Evolutionary conservation across 2,888 invertebrate species (phyloP).

Genomic region (Luperina nickerlii): DNA sequence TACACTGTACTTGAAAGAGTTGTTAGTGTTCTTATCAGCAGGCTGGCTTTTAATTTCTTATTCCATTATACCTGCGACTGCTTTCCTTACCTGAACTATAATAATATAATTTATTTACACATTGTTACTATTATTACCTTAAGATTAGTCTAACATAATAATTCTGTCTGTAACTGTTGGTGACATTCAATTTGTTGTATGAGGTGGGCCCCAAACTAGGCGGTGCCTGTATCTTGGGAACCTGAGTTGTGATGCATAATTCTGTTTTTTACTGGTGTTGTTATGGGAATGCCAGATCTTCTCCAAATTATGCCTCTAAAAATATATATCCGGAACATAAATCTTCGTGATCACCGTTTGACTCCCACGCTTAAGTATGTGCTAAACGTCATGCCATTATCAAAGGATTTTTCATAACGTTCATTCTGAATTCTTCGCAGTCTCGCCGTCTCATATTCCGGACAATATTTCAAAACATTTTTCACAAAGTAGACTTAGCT

Average conservation of each 20-base stretch:
- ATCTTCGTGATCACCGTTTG: conserved; percentile 18
- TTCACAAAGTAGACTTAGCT: conserved; percentile 29
- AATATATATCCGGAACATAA: conserved; percentile 6
- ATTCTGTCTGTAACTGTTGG: no score
- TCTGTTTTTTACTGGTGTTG: no score
- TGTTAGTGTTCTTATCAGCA: conserved; percentile 19
- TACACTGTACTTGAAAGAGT: conserved; percentile 11
- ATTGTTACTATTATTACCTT: no score
- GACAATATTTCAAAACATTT: conserved; percentile 53
- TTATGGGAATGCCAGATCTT: not conserved
- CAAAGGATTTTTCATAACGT: conserved; percentile 52
- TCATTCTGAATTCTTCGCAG: conserved; percentile 37
- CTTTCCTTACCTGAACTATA: not conserved
- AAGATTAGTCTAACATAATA: no score
- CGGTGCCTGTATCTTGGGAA: no score
- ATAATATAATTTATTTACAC: no score
- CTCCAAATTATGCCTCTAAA: not conserved
- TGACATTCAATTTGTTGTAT: no score
- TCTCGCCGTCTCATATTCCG: conserved; percentile 32
- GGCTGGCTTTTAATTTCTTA: not conserved
- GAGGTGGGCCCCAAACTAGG: no score
- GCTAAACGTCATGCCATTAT: conserved; percentile 37
- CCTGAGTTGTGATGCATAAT: no score
- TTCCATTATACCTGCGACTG: not conserved
- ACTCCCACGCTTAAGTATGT: conserved; percentile 21